Evolutionary conservation across 2,888 invertebrate genomes (phyloP), one percentile per base, ranked within the genome.

Genomic region (Plebejus anna): DNA sequence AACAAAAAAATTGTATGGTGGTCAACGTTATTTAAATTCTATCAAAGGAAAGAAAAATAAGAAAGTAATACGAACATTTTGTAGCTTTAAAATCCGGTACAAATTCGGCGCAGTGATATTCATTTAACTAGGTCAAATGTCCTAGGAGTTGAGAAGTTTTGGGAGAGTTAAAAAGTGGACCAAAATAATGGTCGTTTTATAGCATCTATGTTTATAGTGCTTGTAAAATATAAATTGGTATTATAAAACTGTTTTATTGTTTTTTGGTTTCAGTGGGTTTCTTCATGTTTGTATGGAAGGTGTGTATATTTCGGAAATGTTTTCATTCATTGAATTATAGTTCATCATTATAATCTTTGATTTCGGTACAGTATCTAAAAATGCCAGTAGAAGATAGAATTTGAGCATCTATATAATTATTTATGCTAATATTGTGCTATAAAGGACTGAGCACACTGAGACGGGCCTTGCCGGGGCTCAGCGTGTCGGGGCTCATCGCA

Each of bases 121-220:
- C 73, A 73, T 73, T 73, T 32, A 73, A 73, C 55, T 73, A 55
- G 73, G 73, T 73, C 73, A 73, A 73, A 73, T 13, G 73, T 73
- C 55, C 73, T 73, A 73, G 73, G 32, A 73, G 73, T 73, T 73
- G 55, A 55, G 55, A 32, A 73, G 16, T 51, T 73, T 55, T 55
- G 51, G 55, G 42, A 42, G 73, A 73, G 73, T 73, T 72, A 73
- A 73, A 73, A 73, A 73, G 55, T 73, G 51, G 28, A 73, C 73
- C 55, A 73, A 32, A 51, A 55, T 73, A 36, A 55, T 73, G 72
- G 51, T 28, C 4, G 66, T 36, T 66, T 66, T 66, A 66, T 32
- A 66, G 61, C 61, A 66, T 66, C 66, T 66, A 66, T 66, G 66
- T 66, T 66, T 66, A 66, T 66, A 32, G 66, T 11, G 66, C 66